These are phyloP conservation scores for Esox lucius DNA, from an alignment of 2,797 vertebrate genomes.

Conservation along the genomic window DNA sequence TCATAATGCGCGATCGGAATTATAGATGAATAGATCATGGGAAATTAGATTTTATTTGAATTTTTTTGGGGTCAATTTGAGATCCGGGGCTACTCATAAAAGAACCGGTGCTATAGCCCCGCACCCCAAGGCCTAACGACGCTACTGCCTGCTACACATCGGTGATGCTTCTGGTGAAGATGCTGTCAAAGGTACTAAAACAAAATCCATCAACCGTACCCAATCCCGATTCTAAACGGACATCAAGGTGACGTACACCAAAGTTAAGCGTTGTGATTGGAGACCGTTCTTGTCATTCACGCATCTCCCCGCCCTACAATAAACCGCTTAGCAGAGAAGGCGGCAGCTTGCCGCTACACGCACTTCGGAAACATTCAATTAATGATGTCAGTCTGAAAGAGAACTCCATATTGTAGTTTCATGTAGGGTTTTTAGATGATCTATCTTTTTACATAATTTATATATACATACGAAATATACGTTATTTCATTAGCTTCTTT, in stretches of 20 bases:
- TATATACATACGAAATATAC: not conserved
- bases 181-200: conserved; percentile 24
- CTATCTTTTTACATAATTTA: not conserved
- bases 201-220: conserved; percentile 38
- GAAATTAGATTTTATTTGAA: too few relatives aligned
- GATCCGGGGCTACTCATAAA: too few relatives aligned
- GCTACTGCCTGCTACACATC: not conserved
- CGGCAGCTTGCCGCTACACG: not conserved
- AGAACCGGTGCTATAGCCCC: too few relatives aligned
- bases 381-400: not conserved
- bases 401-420: not conserved
- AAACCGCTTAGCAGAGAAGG: conserved; percentile 28
- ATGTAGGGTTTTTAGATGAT: not conserved
- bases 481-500: not conserved
- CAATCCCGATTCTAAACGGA: conserved; percentile 28
- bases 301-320: conserved; percentile 23
- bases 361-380: conserved; percentile 1
- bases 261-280: conserved; percentile 47
- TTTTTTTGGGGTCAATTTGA: too few relatives aligned
- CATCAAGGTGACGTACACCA: not conserved
- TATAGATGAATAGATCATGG: too few relatives aligned
- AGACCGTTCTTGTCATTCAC: conserved; percentile 20
- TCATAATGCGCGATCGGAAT: too few relatives aligned
- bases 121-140: too few relatives aligned
- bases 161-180: conserved; percentile 20